phyloP scores from a whole-genome alignment of 1,140 invertebrate species.

The Cyrtorhinus lividipennis region DNA sequence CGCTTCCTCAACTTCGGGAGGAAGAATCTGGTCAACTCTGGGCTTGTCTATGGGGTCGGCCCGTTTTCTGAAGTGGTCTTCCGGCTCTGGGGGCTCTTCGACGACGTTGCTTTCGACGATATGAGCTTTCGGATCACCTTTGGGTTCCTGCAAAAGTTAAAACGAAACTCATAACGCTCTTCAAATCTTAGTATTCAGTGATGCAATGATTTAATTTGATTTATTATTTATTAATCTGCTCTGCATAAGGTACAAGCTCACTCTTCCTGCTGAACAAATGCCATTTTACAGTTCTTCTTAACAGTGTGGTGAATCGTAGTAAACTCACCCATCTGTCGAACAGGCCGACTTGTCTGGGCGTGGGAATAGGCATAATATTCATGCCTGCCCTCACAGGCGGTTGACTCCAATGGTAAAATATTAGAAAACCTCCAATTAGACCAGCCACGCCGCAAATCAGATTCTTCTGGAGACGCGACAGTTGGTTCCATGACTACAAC shows the following conservation, averaged over 20 bases:
- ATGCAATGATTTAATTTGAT: not conserved
- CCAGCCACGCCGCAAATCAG: slow-evolving; percentile 43
- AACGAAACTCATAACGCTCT: not conserved
- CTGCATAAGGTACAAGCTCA: no score
- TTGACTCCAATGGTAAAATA: slow-evolving; percentile 35
- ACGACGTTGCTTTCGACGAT: slow-evolving; percentile 15
- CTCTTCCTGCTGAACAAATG: no score
- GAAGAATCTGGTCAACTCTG: slow-evolving; percentile 8
- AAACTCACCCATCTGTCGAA: not conserved
- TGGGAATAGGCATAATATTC: not conserved
- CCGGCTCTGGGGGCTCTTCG: not conserved
- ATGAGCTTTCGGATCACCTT: not conserved
- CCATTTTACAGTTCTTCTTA: no score
- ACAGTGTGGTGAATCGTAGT: no score
- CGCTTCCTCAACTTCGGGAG: not conserved
- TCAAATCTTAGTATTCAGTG: not conserved
- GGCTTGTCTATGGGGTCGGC: not conserved
- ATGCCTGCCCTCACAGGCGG: not conserved
- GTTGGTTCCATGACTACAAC: slow-evolving; percentile 62
- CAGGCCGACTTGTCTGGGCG: not conserved
- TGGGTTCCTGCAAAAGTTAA: not conserved
- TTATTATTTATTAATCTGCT: no score
- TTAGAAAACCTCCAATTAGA: slow-evolving; percentile 35
- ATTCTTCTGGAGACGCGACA: slow-evolving; percentile 67
- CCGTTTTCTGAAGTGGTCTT: not conserved